Evolutionary conservation across 2,888 invertebrate genomes (phyloP).

Genomic region (Sceliomorpha sp.): DNA sequence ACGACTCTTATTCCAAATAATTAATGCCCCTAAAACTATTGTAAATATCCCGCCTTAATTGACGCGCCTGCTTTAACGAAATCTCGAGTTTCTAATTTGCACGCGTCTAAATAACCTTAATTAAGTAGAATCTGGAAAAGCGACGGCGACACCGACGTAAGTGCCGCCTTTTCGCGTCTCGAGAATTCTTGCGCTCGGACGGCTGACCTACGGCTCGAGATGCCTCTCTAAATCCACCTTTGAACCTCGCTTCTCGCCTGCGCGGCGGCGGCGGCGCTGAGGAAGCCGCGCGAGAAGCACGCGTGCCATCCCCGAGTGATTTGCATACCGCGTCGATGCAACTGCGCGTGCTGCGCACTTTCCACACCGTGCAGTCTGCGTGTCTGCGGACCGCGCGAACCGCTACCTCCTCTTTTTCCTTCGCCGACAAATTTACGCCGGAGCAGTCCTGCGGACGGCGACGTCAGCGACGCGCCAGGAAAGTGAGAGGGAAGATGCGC

Average conservation of each 20-base stretch:
- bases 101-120: slow-evolving; percentile 27
- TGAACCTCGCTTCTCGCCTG: slow-evolving; percentile 19
- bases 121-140: slow-evolving; percentile 20
- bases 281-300: slow-evolving; percentile 9
- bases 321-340: slow-evolving; percentile 15
- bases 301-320: slow-evolving; percentile 21
- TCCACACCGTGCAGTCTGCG: not conserved
- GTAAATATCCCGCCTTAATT: slow-evolving; percentile 17
- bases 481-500: no score
- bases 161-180: slow-evolving; percentile 12
- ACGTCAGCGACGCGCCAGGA: no score
- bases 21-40: not conserved
- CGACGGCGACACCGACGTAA: not conserved
- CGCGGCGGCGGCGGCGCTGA: slow-evolving; percentile 5
- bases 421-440: slow-evolving; percentile 5
- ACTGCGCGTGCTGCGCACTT: slow-evolving; percentile 11
- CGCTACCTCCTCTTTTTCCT: not conserved
- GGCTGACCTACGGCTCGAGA: slow-evolving; percentile 1
- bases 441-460: no score
- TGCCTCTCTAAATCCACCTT: slow-evolving; percentile 27
- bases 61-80: slow-evolving; percentile 8
- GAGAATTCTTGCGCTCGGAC: slow-evolving; percentile 17
- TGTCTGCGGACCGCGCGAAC: no score
- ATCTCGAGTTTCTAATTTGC: slow-evolving; percentile 20
- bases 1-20: no score